Percentiles rank a stretch among this genome's conserved stretches.
Evolutionary conservation across 1,140 invertebrate species (phyloP).

Genomic region (Euborellia annulipes): DNA sequence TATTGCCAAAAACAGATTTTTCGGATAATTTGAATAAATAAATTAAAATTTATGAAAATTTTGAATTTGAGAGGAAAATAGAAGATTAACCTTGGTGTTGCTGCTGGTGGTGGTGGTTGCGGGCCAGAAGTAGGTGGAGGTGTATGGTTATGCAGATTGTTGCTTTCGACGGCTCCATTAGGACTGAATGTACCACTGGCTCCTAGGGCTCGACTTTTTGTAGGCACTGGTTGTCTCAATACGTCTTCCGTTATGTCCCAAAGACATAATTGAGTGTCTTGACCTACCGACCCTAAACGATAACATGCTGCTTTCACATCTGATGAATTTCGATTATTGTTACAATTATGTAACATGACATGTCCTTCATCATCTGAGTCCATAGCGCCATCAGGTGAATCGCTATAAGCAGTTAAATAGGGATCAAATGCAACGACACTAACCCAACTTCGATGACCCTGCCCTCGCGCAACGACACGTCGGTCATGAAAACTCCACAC

Average conservation of each 20-base stretch:
- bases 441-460: constrained; percentile 92
- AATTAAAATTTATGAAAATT: too few species aligned
- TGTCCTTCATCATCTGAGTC: constrained; percentile 36
- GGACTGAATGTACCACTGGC: constrained; percentile 13
- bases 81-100: constrained; percentile 2
- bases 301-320: constrained; percentile 48
- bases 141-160: too few species aligned
- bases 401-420: constrained; percentile 51
- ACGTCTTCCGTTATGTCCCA: constrained; percentile 98
- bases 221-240: constrained; percentile 42
- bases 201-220: constrained; percentile 25
- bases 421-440: constrained; percentile 94
- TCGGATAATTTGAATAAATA: too few species aligned
- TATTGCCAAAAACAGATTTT: too few species aligned
- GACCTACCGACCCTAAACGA: constrained; percentile 88
- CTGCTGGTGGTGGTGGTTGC: too few species aligned
- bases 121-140: too few species aligned
- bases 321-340: constrained; percentile 32
- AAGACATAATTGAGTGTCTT: constrained; percentile 94
- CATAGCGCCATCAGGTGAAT: constrained; percentile 16
- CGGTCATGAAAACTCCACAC: constrained; percentile 92
- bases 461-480: constrained; percentile 85
- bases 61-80: too few species aligned
- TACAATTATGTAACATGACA: constrained; percentile 10
- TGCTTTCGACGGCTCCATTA: too few species aligned